Conservation (phyloP, 2,113 vertebrate genomes). For the Calypte anna region DNA sequence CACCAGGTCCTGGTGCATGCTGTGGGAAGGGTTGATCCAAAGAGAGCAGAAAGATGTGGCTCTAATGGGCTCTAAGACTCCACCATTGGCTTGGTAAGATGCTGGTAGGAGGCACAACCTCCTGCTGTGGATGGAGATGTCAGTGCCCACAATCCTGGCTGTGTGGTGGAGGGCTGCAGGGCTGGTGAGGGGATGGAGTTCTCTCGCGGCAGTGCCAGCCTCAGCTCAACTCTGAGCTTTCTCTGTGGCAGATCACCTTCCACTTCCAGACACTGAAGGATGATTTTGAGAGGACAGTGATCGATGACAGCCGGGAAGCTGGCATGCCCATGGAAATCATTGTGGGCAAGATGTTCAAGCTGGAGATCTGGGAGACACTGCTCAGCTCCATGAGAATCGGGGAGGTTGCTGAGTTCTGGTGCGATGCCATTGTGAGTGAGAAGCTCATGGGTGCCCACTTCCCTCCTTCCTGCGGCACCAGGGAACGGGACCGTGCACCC, state of each 20-base stretch:
- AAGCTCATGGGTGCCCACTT: fast-evolving
- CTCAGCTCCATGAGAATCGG: constrained; percentile 86
- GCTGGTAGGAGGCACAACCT: neutral
- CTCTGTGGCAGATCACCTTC: constrained; percentile 80
- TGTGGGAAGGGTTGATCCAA: neutral
- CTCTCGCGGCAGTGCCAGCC: fast-evolving
- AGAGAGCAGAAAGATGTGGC: neutral
- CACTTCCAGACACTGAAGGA: constrained; percentile 88
- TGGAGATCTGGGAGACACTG: constrained; percentile 88
- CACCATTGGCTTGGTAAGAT: neutral
- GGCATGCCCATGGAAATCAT: constrained; percentile 85
- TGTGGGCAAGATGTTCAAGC: constrained; percentile 90
- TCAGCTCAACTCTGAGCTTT: neutral
- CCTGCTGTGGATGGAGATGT: neutral
- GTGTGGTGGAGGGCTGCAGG: fast-evolving
- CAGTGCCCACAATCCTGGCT: neutral
- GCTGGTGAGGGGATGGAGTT: fast-evolving
- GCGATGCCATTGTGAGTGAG: constrained; percentile 82
- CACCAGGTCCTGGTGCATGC: neutral
- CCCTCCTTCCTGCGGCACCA: neutral
- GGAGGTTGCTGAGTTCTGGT: constrained; percentile 91
- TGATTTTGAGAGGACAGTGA: constrained; percentile 84
- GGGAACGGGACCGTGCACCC: fast-evolving
- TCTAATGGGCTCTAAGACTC: fast-evolving
- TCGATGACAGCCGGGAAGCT: constrained; percentile 84